Base-by-base conservation (phyloP, 2,113 vertebrate species). In the Atlantisia rogersi region DNA sequence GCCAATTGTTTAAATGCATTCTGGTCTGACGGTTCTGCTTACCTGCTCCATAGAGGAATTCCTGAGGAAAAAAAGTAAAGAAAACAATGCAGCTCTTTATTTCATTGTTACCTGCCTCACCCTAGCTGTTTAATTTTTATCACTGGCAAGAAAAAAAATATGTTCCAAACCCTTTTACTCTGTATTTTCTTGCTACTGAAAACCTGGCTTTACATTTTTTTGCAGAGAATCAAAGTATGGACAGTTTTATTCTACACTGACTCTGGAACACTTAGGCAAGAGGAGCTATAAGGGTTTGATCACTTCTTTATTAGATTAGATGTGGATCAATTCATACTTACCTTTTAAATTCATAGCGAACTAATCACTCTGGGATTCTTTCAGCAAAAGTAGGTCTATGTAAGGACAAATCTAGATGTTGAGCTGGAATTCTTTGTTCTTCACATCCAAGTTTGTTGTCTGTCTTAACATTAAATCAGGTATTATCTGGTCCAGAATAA, bases 81-180 rank as follows among this genome's bases (percentile, higher is more conserved):
- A 91, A 84, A 91, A 85, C 48, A 90, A 76, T 85, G 12, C 17
- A 56, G 42, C 64, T 60, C 2, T 0, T 39, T 75, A 50, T 85
- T 87, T 67, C 13, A 65, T 63, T 94, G 28, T 69, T 91, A 26
- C 53, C 52, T 75, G 55, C 53, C 44, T 91, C 39, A 58, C 71
- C 53, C 35, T 73, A 68, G 28, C 46, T 46, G 3, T 37, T 71
- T 79, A 32, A 77, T 62, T 75, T 79, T 39, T 79, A 39, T 35
- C 28, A 21, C 20, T 58, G 50, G 11, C 5, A 37, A 15, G 70
- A 58, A 63, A 20, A 12, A 11, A 1, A 0, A n/a, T 13, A n/a
- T 4, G 12, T 22, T 79, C 39, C 0, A 1, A 73, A 4, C 2
- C 14, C 21, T 76, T 79, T 82, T 62, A n/a, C 4, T 60, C 28